Percentiles rank a stretch among this genome's conserved stretches.
These are phyloP conservation scores for Puffinus mauretanicus DNA, from an alignment of 2,113 vertebrate species.

Conservation along the genomic window DNA sequence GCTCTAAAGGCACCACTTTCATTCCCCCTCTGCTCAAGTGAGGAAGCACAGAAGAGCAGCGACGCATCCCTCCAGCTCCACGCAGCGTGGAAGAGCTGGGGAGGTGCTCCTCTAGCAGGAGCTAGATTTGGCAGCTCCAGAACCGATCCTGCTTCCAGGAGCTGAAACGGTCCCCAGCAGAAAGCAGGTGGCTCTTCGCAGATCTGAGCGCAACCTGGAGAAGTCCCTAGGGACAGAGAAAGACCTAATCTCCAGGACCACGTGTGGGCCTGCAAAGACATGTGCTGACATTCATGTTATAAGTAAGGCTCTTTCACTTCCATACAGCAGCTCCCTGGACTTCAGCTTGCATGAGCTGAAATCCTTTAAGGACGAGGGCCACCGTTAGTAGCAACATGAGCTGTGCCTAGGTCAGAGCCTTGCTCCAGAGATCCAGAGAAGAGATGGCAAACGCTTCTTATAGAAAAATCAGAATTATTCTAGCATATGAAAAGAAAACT, in stretches of 20 bases:
- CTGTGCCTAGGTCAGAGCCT: not conserved
- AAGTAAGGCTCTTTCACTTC: not conserved
- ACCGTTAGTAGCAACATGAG: fast-evolving
- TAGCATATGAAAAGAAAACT: not conserved
- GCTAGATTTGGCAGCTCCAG: not conserved
- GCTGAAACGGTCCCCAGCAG: not conserved
- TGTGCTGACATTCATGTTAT: not conserved
- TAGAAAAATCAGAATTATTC: not conserved
- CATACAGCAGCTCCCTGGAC: not conserved
- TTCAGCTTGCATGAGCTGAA: not conserved
- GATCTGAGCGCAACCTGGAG: not conserved
- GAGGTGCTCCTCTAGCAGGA: not conserved
- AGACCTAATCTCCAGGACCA: not conserved
- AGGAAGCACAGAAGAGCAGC: not conserved
- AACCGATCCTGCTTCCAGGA: not conserved
- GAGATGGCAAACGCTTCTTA: not conserved
- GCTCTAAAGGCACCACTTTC: not conserved
- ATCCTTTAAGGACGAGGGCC: not conserved
- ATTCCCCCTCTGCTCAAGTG: not conserved
- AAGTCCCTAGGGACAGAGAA: not conserved
- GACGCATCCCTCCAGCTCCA: not conserved
- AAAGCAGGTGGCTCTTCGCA: not conserved
- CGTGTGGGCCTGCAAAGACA: not conserved
- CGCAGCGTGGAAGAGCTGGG: not conserved
- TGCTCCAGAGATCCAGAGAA: not conserved